phyloP scores from a whole-genome alignment of 2,113 vertebrate species.

The Lophura nycthemera region DNA sequence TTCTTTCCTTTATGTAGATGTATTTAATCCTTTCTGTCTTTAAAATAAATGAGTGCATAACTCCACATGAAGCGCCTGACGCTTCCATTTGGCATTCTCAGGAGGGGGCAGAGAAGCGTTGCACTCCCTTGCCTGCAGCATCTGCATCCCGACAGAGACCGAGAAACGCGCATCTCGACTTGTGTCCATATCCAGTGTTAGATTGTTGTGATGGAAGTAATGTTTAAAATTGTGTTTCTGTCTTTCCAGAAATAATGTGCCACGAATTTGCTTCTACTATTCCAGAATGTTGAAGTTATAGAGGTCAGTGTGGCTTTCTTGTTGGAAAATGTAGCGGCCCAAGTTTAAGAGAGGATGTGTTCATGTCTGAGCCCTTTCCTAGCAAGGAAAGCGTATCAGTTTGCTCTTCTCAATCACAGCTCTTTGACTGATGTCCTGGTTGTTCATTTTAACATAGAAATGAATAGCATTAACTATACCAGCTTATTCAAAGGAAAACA shows the following conservation, averaged over 20 bases:
- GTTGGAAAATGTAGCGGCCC: neutral
- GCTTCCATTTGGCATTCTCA: neutral
- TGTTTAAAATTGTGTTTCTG: neutral
- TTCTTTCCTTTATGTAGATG: slow-evolving; percentile 66
- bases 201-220: neutral
- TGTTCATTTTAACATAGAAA: neutral
- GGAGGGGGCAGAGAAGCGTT: neutral
- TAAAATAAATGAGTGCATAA: slow-evolving; percentile 24
- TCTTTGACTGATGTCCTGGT: neutral
- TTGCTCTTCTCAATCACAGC: neutral
- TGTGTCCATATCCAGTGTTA: neutral
- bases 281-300: neutral
- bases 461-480: neutral
- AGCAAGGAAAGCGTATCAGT: neutral
- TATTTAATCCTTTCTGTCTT: slow-evolving; percentile 69
- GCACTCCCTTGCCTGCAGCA: neutral
- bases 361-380: neutral
- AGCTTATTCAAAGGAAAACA: neutral
- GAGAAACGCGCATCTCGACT: neutral
- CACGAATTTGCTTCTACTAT: neutral
- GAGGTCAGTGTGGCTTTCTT: slow-evolving; percentile 5
- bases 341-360: neutral
- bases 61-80: neutral
- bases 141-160: neutral
- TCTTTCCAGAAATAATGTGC: neutral